phyloP scores from a whole-genome alignment of 2,113 vertebrate species.

The Podocnemis expansa region DNA sequence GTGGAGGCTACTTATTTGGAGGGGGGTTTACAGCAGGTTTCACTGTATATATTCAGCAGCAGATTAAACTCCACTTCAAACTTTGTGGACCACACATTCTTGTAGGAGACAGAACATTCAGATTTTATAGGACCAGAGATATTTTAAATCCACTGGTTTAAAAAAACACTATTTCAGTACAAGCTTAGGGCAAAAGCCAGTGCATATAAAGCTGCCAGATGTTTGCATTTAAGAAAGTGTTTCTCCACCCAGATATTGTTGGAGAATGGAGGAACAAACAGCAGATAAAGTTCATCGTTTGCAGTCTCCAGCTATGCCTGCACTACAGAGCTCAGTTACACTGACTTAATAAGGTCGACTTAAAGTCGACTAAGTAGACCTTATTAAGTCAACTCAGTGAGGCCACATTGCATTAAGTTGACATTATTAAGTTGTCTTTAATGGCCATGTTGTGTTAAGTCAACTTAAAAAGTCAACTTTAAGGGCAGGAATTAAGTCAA shows the following conservation, averaged over 20 bases:
- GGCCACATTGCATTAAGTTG: too few species aligned
- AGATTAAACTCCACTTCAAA: not conserved
- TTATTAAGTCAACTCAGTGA: too few species aligned
- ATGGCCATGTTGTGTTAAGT: too few species aligned
- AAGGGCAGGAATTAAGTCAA: too few species aligned
- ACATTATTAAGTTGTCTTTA: too few species aligned
- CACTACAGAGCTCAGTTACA: too few species aligned
- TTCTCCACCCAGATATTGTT: not conserved
- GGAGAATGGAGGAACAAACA: not conserved
- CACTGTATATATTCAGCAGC: not conserved
- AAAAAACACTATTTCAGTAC: not conserved
- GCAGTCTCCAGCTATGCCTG: too few species aligned
- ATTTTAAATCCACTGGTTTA: not conserved
- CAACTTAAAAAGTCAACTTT: too few species aligned
- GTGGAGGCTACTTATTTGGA: not conserved
- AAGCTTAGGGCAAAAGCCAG: not conserved
- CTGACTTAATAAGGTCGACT: too few species aligned
- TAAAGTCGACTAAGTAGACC: too few species aligned
- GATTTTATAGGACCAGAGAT: not conserved
- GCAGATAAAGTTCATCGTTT: not conserved
- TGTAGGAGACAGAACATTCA: not conserved
- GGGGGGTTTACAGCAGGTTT: not conserved
- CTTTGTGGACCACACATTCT: not conserved
- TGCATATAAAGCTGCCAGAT: fast-evolving
- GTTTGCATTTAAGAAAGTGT: not conserved